phyloP scores from a whole-genome alignment of 1,140 invertebrate species.

The Rhizoglyphus robini region DNA sequence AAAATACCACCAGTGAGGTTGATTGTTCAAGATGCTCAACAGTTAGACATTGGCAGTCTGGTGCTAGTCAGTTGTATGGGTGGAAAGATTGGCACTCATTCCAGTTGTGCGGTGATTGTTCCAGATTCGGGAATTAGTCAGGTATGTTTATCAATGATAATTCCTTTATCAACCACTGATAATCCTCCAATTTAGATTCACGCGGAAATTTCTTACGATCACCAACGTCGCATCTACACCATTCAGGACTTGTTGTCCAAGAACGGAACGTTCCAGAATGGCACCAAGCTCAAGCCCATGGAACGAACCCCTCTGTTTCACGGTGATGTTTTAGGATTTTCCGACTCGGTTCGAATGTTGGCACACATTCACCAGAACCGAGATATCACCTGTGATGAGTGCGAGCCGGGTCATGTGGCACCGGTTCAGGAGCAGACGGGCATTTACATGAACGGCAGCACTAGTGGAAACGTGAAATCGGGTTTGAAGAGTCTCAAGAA shows the following conservation, averaged over 20 bases:
- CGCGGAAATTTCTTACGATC: conserved; percentile 42
- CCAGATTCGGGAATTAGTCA: conserved; percentile 65
- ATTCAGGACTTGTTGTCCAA: conserved; percentile 67
- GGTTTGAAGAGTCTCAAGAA: conserved; percentile 61
- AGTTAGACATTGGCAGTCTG: conserved; percentile 56
- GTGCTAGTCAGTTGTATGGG: conserved; percentile 74
- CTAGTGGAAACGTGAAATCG: conserved; percentile 21
- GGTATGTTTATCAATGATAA: conserved; percentile 36
- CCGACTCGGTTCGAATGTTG: conserved; percentile 51
- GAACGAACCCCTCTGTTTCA: conserved; percentile 48
- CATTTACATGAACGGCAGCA: background rate
- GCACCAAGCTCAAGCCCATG: conserved; percentile 52
- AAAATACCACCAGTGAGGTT: conserved; percentile 55
- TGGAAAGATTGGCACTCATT: conserved; percentile 67
- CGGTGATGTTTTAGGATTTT: conserved; percentile 50
- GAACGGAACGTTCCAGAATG: conserved; percentile 73
- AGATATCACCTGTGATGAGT: conserved; percentile 64
- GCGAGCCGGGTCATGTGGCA: conserved; percentile 50
- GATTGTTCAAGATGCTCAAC: conserved; percentile 60
- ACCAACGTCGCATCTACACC: conserved; percentile 42
- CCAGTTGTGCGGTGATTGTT: conserved; percentile 51
- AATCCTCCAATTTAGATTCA: conserved; percentile 36
- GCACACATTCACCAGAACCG: conserved; percentile 71
- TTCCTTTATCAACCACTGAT: conserved; percentile 2
- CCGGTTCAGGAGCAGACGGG: background rate